A percentile compares a stretch with the other conserved stretches of the same genome.
Conservation (phyloP, 1,140 invertebrate genomes). For the Atta cephalotes region DNA sequence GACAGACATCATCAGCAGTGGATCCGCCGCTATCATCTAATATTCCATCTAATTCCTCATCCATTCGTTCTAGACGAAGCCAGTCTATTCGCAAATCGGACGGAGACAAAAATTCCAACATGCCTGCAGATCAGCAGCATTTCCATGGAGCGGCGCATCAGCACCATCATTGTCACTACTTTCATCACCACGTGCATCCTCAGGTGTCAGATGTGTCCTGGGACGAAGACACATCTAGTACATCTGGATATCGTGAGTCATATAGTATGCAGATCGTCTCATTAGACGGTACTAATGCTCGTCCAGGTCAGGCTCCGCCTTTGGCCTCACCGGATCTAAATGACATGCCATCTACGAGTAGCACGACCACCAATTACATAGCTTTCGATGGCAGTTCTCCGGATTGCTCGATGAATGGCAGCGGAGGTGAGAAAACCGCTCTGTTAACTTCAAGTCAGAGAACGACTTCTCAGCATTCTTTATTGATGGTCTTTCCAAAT, state of each 20-base stretch:
- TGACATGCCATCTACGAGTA: constrained; percentile 87
- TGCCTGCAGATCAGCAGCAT: constrained; percentile 68
- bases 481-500: constrained; percentile 90
- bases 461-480: constrained; percentile 89
- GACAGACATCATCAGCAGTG: constrained; percentile 77
- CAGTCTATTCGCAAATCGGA: constrained; percentile 74
- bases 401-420: constrained; percentile 88
- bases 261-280: constrained; percentile 87
- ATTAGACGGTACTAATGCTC: constrained; percentile 83
- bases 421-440: constrained; percentile 88
- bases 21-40: constrained; percentile 71
- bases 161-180: constrained; percentile 70
- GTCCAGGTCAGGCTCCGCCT: constrained; percentile 87
- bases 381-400: constrained; percentile 88
- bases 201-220: constrained; percentile 87
- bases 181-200: constrained; percentile 76
- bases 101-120: constrained; percentile 66
- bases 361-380: constrained; percentile 88
- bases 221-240: constrained; percentile 93
- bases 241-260: constrained; percentile 91
- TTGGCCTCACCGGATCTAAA: constrained; percentile 88
- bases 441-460: constrained; percentile 84
- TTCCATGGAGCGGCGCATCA: constrained; percentile 59
- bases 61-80: constrained; percentile 74
- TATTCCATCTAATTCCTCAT: constrained; percentile 79